Conservation (phyloP, 1,140 invertebrate genomes). For the Pogonomyrmex barbatus region DNA sequence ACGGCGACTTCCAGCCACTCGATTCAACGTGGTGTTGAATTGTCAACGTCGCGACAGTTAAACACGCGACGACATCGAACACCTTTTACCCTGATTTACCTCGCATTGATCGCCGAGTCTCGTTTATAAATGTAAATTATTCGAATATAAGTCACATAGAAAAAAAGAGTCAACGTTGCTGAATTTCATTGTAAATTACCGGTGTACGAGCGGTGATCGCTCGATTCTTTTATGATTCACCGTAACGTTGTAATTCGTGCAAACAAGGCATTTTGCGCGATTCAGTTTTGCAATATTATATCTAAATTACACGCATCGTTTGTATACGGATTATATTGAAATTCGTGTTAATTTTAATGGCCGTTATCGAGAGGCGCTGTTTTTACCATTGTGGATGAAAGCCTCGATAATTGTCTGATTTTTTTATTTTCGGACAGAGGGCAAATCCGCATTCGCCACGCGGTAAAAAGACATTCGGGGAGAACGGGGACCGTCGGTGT, state of each 20-base stretch:
- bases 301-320: slow-evolving; percentile 51
- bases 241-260: slow-evolving; percentile 32
- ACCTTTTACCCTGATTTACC: neutral
- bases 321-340: slow-evolving; percentile 31
- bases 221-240: slow-evolving; percentile 5
- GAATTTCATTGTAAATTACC: slow-evolving; percentile 8
- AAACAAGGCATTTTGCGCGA: slow-evolving; percentile 15
- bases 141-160: neutral
- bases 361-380: neutral
- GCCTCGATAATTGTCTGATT: slow-evolving; percentile 31
- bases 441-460: slow-evolving; percentile 4
- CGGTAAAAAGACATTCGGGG: slow-evolving; percentile 11
- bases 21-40: slow-evolving; percentile 3
- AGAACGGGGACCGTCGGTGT: slow-evolving; percentile 26
- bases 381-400: slow-evolving; percentile 10
- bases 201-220: neutral
- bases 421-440: slow-evolving; percentile 25
- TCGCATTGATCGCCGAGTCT: neutral
- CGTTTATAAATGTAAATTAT: neutral
- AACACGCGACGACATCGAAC: neutral
- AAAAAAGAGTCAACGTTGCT: slow-evolving; percentile 10
- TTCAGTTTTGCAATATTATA: slow-evolving; percentile 47
- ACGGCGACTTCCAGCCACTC: slow-evolving; percentile 8
- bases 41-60: neutral
- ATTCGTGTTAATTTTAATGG: slow-evolving; percentile 52